A percentile compares a stretch with the other conserved stretches of the same genome.
Evolutionary conservation across 2,113 vertebrate species (phyloP).

Genomic region (Aegithalos caudatus): DNA sequence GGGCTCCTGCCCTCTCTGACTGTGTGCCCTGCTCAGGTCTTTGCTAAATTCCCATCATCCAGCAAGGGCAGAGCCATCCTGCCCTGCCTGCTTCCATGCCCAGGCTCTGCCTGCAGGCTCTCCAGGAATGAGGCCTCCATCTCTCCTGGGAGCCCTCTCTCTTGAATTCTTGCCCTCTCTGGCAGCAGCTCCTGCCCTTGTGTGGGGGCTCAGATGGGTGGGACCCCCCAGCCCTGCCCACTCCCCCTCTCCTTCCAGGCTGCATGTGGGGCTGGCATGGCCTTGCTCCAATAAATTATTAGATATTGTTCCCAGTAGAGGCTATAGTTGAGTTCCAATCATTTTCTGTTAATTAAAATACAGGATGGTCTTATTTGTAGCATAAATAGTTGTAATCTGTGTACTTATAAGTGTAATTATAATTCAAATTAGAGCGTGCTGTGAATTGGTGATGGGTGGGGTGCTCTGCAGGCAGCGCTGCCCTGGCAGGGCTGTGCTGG

Average conservation of each 20-base stretch:
- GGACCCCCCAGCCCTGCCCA: not conserved
- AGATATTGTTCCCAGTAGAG: constrained; percentile 42
- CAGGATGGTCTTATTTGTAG: constrained; percentile 50
- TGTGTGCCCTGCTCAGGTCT: not conserved
- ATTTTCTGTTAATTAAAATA: constrained; percentile 62
- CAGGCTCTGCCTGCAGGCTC: not conserved
- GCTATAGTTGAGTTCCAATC: constrained; percentile 45
- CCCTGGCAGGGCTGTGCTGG: not conserved
- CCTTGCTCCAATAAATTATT: constrained; percentile 21
- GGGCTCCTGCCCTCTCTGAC: not conserved
- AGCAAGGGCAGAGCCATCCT: not conserved
- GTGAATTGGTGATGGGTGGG: not conserved
- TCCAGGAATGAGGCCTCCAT: not conserved
- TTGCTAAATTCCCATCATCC: not conserved
- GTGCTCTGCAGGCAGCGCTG: not conserved
- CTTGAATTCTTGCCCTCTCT: rapidly evolving
- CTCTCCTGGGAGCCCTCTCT: not conserved
- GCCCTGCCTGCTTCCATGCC: not conserved
- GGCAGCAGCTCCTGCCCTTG: rapidly evolving
- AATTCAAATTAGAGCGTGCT: constrained; percentile 38
- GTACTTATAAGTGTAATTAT: constrained; percentile 56
- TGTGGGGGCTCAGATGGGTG: not conserved
- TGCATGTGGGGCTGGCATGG: not conserved
- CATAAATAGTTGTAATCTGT: constrained; percentile 61
- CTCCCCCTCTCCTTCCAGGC: not conserved